Base-by-base conservation (phyloP, 2,888 invertebrate genomes). In the Neoaliturus tenellus region DNA sequence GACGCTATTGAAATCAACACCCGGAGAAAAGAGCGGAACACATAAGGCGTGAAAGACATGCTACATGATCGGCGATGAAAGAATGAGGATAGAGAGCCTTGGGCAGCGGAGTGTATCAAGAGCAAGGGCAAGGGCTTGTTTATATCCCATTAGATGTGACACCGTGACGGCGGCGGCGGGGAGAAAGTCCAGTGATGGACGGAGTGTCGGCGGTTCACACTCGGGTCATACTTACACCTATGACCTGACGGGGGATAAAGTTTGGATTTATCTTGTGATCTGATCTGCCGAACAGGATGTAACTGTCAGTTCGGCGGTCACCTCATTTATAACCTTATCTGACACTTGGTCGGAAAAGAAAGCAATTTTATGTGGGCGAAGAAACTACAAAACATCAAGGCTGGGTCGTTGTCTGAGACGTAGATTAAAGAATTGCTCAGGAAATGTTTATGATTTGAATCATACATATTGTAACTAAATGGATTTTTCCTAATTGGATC, bases 141-240 rank as follows among this genome's bases (percentile, higher is more conserved):
- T 23, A 55, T 55, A 28, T 62, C 62, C 14, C 62, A 62, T 62
- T 62, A 62, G 62, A 25, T 28, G 28, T 62, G 62, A 62, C 62
- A 62, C 62, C 62, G 55, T 55, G 55, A 55, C 55, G 55, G 55
- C 55, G 14, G 23, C 10, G 51, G 51, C 31, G 23, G 28, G 51
- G 51, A 62, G 62, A 62, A 55, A 62, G 62, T 23, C 51, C 20
- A 23, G 55, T 62, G 62, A 62, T 62, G 62, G 62, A 62, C 28
- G 62, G 31, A 62, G 62, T 28, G 62, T 6, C 51, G 14, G 62
- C 62, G 12, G 62, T 28, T 62, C 62, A 62, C 62, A 14, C 20
- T 5, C 8, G 20, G 23, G 55, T 23, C 55, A 23, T 20, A 14
- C 23, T 62, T 62, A 62, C 62, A 23, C 20, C 23, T 5, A 51